Conservation (phyloP, 2,888 invertebrate species). For the Pammene fasciana region DNA sequence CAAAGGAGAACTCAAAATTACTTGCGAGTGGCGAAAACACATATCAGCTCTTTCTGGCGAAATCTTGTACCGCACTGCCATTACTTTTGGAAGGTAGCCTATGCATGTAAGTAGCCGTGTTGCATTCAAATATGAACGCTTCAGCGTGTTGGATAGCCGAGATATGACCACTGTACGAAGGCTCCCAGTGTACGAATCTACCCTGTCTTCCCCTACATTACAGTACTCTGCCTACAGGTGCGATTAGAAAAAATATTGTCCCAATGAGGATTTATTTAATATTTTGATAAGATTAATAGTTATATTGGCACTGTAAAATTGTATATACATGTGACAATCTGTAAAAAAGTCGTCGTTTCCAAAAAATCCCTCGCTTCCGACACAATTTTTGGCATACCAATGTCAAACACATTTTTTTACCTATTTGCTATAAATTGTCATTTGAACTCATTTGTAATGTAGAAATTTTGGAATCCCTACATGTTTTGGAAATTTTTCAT, state of each 20-base stretch:
- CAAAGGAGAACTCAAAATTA: no score
- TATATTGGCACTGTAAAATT: constrained; percentile 28
- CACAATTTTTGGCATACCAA: neutral
- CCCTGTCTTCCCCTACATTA: no score
- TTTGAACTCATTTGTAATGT: neutral
- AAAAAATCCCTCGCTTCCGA: no score
- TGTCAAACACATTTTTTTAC: neutral
- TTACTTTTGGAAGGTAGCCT: no score
- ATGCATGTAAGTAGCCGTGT: no score
- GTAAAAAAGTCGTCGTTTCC: neutral
- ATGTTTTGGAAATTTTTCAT: neutral
- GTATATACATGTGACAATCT: constrained; percentile 8
- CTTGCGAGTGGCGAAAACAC: no score
- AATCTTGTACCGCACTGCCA: no score
- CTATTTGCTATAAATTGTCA: constrained; percentile 1
- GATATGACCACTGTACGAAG: no score
- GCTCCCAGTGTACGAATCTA: no score
- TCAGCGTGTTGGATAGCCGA: no score
- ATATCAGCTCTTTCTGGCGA: no score
- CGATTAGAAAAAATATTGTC: constrained; percentile 25
- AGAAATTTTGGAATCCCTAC: neutral
- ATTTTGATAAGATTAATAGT: constrained; percentile 36
- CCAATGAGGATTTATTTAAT: constrained; percentile 29
- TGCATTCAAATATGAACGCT: no score
- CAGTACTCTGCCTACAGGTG: constrained; percentile 27